Percentiles rank a stretch among this genome's conserved stretches.
Evolutionary conservation across 2,797 vertebrate species (phyloP).

Genomic region (Acropternis orthonyx): DNA sequence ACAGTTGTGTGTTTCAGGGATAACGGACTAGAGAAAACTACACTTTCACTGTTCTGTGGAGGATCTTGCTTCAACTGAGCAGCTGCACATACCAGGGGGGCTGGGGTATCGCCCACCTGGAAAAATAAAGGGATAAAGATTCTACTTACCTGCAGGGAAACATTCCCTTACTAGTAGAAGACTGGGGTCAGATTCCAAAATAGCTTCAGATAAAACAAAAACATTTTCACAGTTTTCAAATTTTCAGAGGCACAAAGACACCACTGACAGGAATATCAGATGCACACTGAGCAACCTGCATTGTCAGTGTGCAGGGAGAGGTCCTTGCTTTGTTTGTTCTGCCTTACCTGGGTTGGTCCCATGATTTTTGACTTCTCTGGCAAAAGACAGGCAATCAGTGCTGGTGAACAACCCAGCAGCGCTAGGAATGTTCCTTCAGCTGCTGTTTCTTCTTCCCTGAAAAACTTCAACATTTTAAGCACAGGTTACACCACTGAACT

Average conservation of each 20-base stretch:
- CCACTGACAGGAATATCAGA: background rate
- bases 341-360: background rate
- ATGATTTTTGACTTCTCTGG: rapidly evolving
- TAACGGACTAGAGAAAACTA: background rate
- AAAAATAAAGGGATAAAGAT: background rate
- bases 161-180: background rate
- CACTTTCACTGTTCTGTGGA: rapidly evolving
- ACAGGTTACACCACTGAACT: background rate
- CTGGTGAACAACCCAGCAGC: background rate
- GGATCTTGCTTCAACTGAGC: background rate
- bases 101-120: background rate
- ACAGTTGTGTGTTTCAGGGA: background rate
- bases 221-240: background rate
- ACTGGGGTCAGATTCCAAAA: background rate
- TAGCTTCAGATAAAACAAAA: background rate
- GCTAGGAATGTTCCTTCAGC: background rate
- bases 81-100: background rate
- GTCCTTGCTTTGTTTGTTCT: background rate
- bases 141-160: background rate
- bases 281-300: background rate
- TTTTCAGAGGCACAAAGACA: background rate
- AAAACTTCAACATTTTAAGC: background rate
- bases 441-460: background rate
- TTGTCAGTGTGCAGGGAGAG: background rate
- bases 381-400: background rate